Percentiles rank a stretch among this genome's conserved stretches.
These are phyloP conservation scores for Eriosoma lanigerum DNA, from an alignment of 1,140 invertebrate genomes.

Conservation along the genomic window DNA sequence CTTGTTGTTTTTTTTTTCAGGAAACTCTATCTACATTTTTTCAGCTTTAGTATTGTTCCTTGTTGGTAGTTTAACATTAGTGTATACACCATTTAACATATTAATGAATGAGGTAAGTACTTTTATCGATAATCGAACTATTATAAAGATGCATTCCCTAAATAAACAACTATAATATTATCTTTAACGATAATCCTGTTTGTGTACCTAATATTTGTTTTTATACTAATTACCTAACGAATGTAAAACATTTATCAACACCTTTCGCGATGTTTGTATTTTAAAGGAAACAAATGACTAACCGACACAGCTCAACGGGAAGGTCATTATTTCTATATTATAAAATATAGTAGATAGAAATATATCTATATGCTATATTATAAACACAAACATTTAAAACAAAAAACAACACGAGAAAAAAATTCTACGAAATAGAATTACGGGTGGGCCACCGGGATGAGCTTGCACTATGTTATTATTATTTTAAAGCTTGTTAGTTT, in stretches of 20 bases:
- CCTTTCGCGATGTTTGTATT: neutral
- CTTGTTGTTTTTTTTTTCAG: constrained; percentile 41
- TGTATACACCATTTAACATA: constrained; percentile 62
- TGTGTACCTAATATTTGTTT: neutral
- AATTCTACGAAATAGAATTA: no score
- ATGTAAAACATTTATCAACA: neutral
- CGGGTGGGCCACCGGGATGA: no score
- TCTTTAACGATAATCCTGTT: neutral
- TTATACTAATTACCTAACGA: neutral
- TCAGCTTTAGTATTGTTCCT: constrained; percentile 44
- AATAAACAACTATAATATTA: neutral
- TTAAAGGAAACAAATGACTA: neutral
- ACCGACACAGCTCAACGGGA: neutral
- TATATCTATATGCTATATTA: no score
- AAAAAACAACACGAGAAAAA: no score
- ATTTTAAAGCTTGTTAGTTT: no score
- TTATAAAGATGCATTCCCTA: no score
- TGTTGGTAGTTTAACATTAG: constrained; percentile 57
- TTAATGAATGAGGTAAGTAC: constrained; percentile 61
- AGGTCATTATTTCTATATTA: neutral
- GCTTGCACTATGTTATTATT: no score
- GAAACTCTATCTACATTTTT: constrained; percentile 42
- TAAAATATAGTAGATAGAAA: no score
- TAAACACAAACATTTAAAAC: no score
- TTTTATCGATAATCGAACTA: neutral